Conservation (phyloP, 2,113 vertebrate species). For the Hippoglossus stenolepis region DNA sequence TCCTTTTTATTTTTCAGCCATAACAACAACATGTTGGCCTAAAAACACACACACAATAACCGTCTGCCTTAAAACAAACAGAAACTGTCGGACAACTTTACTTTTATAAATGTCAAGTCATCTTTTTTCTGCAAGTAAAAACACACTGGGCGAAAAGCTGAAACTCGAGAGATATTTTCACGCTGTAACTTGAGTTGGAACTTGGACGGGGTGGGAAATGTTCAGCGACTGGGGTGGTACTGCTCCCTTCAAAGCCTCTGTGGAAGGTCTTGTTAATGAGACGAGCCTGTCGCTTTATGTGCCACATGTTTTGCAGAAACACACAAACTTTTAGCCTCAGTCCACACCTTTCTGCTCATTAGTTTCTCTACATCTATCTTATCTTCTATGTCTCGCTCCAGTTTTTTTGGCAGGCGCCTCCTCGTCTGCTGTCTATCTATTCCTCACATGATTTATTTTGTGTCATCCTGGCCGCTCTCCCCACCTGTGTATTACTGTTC, state of each 20-base stretch:
- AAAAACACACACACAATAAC: background rate
- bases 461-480: conserved; percentile 10
- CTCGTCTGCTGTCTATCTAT: background rate
- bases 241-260: conserved; percentile 39
- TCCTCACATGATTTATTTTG: background rate
- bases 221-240: background rate
- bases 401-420: conserved; percentile 2
- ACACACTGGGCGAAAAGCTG: background rate
- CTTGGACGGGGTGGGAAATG: background rate
- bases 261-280: conserved; percentile 55
- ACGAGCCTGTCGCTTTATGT: conserved; percentile 29
- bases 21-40: conserved; percentile 14
- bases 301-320: conserved; percentile 45
- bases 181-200: conserved; percentile 8
- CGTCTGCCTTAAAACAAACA: conserved; percentile 17
- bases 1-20: conserved; percentile 23
- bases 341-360: conserved; percentile 30
- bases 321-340: conserved; percentile 10
- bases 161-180: background rate
- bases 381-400: background rate
- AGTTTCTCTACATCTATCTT: background rate
- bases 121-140: background rate
- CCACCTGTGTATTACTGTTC: conserved; percentile 21
- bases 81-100: conserved; percentile 13
- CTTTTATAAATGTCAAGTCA: background rate